These are phyloP conservation scores for Celastrina argiolus DNA, from an alignment of 2,888 invertebrate genomes.

Conservation along the genomic window DNA sequence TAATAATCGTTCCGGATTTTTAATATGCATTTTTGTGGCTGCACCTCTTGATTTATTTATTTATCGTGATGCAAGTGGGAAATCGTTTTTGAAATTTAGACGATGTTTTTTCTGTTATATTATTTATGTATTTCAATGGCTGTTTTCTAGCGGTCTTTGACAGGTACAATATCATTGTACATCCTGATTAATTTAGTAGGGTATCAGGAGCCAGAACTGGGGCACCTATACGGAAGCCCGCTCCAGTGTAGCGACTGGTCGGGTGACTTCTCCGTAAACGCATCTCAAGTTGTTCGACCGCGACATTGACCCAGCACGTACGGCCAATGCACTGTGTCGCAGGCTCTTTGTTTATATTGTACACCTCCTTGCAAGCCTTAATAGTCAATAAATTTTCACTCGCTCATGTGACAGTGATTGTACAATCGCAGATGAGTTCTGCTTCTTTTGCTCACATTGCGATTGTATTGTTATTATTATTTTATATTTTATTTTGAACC, in stretches of 20 bases:
- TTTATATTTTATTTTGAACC: no score
- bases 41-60: not conserved
- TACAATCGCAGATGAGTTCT: not conserved
- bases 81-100: not conserved
- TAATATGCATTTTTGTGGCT: not conserved
- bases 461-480: not conserved
- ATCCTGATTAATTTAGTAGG: not conserved
- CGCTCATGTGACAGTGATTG: not conserved
- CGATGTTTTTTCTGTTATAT: no score
- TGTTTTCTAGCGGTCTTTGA: not conserved
- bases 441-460: not conserved
- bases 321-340: constrained; percentile 74
- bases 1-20: not conserved
- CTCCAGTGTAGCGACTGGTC: constrained; percentile 54
- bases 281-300: constrained; percentile 64
- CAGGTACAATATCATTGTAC: not conserved
- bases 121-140: not conserved
- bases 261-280: constrained; percentile 61
- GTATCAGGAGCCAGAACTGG: constrained; percentile 41
- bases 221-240: constrained; percentile 61
- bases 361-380: constrained; percentile 38
- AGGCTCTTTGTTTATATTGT: constrained; percentile 71
- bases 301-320: constrained; percentile 75
- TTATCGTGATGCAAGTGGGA: not conserved
- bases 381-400: not conserved